Evolutionary conservation across 1,140 invertebrate species (phyloP).

Genomic region (Cydia pomonella): DNA sequence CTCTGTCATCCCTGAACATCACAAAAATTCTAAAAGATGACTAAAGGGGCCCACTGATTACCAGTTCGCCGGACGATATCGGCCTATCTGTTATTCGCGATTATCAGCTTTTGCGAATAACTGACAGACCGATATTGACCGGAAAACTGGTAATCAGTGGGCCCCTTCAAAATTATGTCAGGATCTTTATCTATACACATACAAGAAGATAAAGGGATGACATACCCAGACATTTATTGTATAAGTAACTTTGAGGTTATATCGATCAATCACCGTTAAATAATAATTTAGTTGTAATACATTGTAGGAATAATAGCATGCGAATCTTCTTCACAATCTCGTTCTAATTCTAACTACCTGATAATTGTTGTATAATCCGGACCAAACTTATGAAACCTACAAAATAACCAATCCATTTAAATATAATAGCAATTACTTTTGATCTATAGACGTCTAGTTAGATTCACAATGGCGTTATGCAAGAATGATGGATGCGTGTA

Average conservation of each 20-base stretch:
- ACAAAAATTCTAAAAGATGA: no score
- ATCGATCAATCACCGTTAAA: conserved; percentile 8
- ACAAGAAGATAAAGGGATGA: no score
- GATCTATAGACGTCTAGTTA: conserved; percentile 22
- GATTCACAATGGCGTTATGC: conserved; percentile 22
- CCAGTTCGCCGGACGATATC: no score
- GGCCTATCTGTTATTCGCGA: no score
- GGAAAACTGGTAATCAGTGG: no score
- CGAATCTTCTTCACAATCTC: conserved; percentile 2
- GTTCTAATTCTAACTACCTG: not conserved
- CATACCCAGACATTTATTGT: no score
- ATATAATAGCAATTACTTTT: conserved; percentile 30
- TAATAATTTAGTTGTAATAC: not conserved
- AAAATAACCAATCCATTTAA: conserved; percentile 21
- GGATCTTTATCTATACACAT: no score
- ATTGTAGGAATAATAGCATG: not conserved
- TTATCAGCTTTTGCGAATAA: no score
- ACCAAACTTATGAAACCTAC: conserved; percentile 15
- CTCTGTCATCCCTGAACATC: no score
- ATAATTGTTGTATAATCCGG: conserved; percentile 13
- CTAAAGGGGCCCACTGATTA: no score
- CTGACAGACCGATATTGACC: no score
- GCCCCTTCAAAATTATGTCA: no score
- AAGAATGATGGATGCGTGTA: conserved; percentile 4
- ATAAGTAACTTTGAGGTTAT: not conserved